Evolutionary conservation across 2,797 vertebrate species (phyloP), one percentile per base, ranked within the genome.

Genomic region (Phoeniculus purpureus): DNA sequence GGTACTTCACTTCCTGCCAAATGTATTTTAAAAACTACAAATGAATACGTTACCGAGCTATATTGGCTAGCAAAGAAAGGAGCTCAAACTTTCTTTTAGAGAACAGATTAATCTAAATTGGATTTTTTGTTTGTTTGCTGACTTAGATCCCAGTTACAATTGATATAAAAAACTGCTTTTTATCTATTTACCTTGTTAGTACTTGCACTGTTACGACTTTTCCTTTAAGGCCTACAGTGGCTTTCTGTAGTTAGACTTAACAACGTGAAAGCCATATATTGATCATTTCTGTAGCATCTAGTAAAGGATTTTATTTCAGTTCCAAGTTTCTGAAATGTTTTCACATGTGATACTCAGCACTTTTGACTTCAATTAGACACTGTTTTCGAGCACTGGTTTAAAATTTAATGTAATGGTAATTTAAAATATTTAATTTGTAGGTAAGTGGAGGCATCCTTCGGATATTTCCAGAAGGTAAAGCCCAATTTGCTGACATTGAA

Each of bases 401-500:
- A 83, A 43, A 43, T 9, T 43, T 43, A 43, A 43, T 43, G 14
- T 43, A 43, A 16, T 43, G 14, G 16, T 43, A 43, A 43, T 43
- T 43, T 43, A 11, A 43, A 85, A 81, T 81, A 82, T 9, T 83
- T 94, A 85, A 94, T 95, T 94, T 92, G 40, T 91, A 98, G 98
- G 97, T 97, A 97, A 98, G 98, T 60, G 99, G 99, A 67, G 99
- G 99, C 93, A 98, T 99, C 97, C 98, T 99, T 90, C 98, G 99
- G 95, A 99, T 99, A 98, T 99, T 99, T 96, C 99, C 99, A 58
- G 99, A 99, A 97, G 99, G 99, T 94, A 99, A 99, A 97, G 97
- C 98, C 93, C 99, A 99, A 97, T 99, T 99, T 70, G 99, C 99
- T 62, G 99, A 99, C 94, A 99, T 99, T 94, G 99, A 99, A 98